Evolutionary conservation across 2,797 vertebrate genomes (phyloP).

Genomic region (Leptodactylus fallax): DNA sequence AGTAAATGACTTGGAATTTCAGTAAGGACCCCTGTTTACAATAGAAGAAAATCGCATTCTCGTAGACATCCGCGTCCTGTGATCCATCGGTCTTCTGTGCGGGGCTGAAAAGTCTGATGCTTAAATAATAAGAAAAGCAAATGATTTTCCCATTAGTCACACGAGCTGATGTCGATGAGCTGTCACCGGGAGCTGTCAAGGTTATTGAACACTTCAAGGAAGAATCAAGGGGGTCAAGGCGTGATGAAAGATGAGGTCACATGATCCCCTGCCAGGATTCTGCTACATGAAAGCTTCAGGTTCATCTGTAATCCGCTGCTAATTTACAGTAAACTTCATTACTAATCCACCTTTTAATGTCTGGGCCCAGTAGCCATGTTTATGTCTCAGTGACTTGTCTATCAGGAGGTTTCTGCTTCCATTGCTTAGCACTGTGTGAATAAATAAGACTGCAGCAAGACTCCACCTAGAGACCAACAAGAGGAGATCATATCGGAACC

Average conservation of each 20-base stretch:
- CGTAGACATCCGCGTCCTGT: neutral
- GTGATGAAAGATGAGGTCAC: constrained; percentile 15
- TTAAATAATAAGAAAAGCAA: constrained; percentile 25
- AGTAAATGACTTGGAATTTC: neutral
- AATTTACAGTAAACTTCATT: neutral
- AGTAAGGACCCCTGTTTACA: neutral
- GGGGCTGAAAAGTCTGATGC: constrained; percentile 9
- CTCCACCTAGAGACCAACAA: no score
- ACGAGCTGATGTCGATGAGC: constrained; percentile 24
- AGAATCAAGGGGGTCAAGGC: constrained; percentile 15
- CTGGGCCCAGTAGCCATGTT: neutral
- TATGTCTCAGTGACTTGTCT: neutral
- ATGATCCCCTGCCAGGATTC: neutral
- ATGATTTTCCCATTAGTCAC: constrained; percentile 41
- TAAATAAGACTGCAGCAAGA: no score
- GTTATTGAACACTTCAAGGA: constrained; percentile 20
- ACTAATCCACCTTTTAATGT: neutral
- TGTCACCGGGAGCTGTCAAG: constrained; percentile 34
- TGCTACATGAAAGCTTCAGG: neutral
- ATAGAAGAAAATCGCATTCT: neutral
- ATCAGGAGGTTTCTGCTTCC: neutral
- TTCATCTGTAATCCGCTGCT: neutral
- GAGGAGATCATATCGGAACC: neutral
- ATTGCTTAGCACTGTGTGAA: neutral
- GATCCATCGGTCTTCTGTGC: neutral